A percentile compares a stretch with the other conserved stretches of the same genome.
These are phyloP conservation scores for Idaea biselata DNA, from an alignment of 2,888 invertebrate genomes.

Conservation along the genomic window DNA sequence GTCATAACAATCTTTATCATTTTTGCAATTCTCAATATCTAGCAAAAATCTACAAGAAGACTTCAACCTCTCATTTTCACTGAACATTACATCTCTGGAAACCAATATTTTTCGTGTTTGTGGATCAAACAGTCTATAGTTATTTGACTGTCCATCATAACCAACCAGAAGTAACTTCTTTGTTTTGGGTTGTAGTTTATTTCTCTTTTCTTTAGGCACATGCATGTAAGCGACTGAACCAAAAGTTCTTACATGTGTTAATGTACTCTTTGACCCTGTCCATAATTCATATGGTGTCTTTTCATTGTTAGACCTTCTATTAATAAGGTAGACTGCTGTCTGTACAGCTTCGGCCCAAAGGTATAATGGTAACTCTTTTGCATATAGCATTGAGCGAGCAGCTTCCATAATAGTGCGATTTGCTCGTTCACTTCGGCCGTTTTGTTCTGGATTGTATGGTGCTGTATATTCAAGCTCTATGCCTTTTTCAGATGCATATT, in stretches of 20 bases:
- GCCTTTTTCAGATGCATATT: constrained; percentile 15
- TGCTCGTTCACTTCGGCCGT: constrained; percentile 35
- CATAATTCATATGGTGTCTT: constrained; percentile 10
- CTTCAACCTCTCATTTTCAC: neutral
- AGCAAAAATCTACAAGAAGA: too few species aligned
- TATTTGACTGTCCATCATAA: constrained; percentile 9
- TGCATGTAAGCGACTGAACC: constrained; percentile 11
- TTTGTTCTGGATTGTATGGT: constrained; percentile 35
- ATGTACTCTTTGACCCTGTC: constrained; percentile 8
- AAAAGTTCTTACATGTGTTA: constrained; percentile 12
- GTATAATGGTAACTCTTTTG: constrained; percentile 11
- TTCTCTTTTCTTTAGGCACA: constrained; percentile 12
- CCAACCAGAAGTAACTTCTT: constrained; percentile 11
- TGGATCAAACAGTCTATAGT: constrained; percentile 8
- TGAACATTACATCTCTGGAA: constrained; percentile 9
- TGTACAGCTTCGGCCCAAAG: constrained; percentile 20
- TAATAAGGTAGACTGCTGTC: too few species aligned
- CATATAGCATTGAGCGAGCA: constrained; percentile 16
- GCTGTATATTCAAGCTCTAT: constrained; percentile 30
- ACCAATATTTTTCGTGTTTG: neutral
- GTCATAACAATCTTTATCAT: neutral
- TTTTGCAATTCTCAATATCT: too few species aligned
- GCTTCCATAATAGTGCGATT: constrained; percentile 18
- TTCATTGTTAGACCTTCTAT: constrained; percentile 3
- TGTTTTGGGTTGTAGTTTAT: constrained; percentile 9